Base-by-base conservation (phyloP, 2,797 vertebrate species). In the Bradypus variegatus region DNA sequence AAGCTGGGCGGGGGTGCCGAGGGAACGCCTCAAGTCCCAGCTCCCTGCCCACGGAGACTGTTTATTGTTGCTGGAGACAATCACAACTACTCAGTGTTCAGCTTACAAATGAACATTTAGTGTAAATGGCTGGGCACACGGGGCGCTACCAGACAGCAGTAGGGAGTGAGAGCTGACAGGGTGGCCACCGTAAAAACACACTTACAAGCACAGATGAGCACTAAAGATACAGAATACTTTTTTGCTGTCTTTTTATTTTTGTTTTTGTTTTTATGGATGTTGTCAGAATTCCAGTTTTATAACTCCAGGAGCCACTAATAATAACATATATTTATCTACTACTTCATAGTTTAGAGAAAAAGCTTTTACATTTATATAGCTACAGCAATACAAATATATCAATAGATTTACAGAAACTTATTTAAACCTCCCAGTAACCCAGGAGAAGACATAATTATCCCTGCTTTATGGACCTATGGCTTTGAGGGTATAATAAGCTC, bases 11-110 rank as follows among this genome's bases (percentile, higher is more conserved):
- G 33, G 33, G 80, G 29, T 36, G 80, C 33, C 10, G 8, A 10
- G 4, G 25, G 12, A 25, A 6, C 5, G 12, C 21, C 53, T 8
- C 12, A 45, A 23, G 23, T 25, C 11, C 33, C 12, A 13, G 8
- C 3, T 8, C 53, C n/a, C 72, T 4, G 27, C 27, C 15, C 1
- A 1, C 0, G 53, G 60, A 50, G 7, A 1, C 36, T 10, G 13
- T 45, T 65, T 16, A 8, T 10, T 70, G 10, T 73, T 78, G 3
- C 5, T 13, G 5, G 8, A 58, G 45, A 79, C 23, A 27, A 2
- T n/a, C 64, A 11, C 7, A 82, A 29, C 13, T n/a, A 9, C 14
- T 70, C 76, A n/a, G n/a, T 36, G 50, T 82, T 81, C 33, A 6
- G 10, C 18, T 38, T 11, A 16, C 2, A n/a, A 23, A 38, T 7